Evolutionary conservation across 2,113 vertebrate species (phyloP).

Genomic region (Theristicus caerulescens): DNA sequence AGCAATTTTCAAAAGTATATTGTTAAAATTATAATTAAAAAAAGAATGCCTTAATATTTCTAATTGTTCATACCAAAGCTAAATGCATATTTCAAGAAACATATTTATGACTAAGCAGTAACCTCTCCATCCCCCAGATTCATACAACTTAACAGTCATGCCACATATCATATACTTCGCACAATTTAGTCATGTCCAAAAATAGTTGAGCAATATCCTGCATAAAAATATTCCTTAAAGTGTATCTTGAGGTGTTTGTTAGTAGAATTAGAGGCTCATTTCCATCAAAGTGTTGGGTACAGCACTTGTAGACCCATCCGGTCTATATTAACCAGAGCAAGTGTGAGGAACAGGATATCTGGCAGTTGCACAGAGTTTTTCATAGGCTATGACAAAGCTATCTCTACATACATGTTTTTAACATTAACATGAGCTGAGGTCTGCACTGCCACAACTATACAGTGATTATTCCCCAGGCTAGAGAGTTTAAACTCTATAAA

Average conservation of each 20-base stretch:
- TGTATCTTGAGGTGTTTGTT: background rate
- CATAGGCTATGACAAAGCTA: background rate
- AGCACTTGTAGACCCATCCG: background rate
- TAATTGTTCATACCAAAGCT: background rate
- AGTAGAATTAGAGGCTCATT: background rate
- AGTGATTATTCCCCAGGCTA: background rate
- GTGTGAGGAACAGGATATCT: background rate
- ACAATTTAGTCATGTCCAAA: background rate
- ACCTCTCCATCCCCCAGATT: background rate
- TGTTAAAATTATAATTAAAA: background rate
- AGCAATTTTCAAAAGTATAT: background rate
- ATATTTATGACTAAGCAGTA: background rate
- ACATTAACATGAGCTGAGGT: background rate
- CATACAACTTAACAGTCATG: background rate
- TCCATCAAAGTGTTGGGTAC: background rate
- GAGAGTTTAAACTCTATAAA: background rate
- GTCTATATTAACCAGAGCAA: background rate
- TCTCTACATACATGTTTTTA: background rate
- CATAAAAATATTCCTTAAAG: background rate
- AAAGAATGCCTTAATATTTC: background rate
- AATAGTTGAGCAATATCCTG: background rate
- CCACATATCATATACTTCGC: background rate
- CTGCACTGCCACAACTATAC: background rate
- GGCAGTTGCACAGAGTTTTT: background rate
- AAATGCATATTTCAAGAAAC: background rate